Percentiles rank a stretch among this genome's conserved stretches.
Evolutionary conservation across 2,888 invertebrate species (phyloP).

Genomic region (Clanis bilineata): DNA sequence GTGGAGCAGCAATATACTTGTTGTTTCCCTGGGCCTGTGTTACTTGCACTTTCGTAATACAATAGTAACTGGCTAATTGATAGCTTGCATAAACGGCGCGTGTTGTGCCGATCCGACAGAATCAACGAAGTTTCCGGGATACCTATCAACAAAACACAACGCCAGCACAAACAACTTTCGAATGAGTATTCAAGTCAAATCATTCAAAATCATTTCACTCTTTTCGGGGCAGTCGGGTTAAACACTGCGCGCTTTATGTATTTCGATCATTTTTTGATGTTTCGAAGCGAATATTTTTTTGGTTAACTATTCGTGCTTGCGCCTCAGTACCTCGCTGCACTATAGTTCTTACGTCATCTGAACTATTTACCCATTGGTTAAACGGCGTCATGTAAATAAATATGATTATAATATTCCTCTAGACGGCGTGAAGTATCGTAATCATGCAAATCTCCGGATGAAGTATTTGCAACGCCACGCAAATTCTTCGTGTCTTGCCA

Average conservation of each 20-base stretch:
- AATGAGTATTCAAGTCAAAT: no score
- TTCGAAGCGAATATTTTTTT: no score
- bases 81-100: slow-evolving; percentile 72
- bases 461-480: slow-evolving; percentile 8
- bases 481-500: slow-evolving; percentile 13
- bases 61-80: slow-evolving; percentile 72
- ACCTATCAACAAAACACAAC: slow-evolving; percentile 38
- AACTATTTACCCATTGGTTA: slow-evolving; percentile 29
- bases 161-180: no score
- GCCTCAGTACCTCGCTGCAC: slow-evolving; percentile 16
- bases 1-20: slow-evolving; percentile 49
- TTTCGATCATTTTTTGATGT: no score
- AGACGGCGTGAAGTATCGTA: slow-evolving; percentile 23
- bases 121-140: slow-evolving; percentile 65
- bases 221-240: no score
- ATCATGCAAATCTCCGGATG: slow-evolving; percentile 25
- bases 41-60: slow-evolving; percentile 59
- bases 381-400: slow-evolving; percentile 28
- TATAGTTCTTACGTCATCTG: slow-evolving; percentile 33
- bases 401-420: slow-evolving; percentile 25
- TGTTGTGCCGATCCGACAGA: slow-evolving; percentile 54
- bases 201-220: no score
- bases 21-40: slow-evolving; percentile 52
- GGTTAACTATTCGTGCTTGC: no score
- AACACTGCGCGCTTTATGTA: no score